Conservation (phyloP, 2,888 invertebrate species). For the Leucophenga maculata region DNA sequence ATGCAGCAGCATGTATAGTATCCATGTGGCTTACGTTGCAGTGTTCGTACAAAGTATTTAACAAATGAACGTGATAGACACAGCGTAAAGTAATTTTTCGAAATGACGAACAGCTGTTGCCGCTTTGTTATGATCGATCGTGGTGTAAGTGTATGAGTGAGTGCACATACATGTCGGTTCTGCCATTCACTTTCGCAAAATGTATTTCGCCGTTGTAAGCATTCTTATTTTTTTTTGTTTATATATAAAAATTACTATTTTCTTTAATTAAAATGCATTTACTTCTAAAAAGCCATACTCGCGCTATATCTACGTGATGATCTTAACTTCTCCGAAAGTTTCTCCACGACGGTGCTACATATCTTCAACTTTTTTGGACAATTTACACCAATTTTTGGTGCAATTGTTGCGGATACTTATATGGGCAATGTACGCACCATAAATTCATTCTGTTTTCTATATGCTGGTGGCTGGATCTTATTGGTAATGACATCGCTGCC, state of each 20-base stretch:
- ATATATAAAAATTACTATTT: not conserved
- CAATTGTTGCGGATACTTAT: slow-evolving; percentile 78
- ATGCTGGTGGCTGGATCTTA: slow-evolving; percentile 74
- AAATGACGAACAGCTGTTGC: too few relatives aligned
- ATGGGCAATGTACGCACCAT: slow-evolving; percentile 76
- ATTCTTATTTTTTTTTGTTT: too few relatives aligned
- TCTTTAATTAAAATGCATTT: not conserved
- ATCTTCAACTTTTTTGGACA: slow-evolving; percentile 78
- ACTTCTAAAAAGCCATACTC: slow-evolving; percentile 74
- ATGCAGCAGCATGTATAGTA: too few relatives aligned
- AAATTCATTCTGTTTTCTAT: slow-evolving; percentile 76
- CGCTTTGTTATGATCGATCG: too few relatives aligned
- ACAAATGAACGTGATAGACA: too few relatives aligned
- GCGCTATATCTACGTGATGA: slow-evolving; percentile 77
- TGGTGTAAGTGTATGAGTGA: too few relatives aligned
- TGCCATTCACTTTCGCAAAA: too few relatives aligned
- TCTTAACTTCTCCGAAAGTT: slow-evolving; percentile 73
- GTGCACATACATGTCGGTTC: too few relatives aligned
- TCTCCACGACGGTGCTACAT: slow-evolving; percentile 76
- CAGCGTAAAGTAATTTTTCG: too few relatives aligned
- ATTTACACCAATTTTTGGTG: slow-evolving; percentile 78
- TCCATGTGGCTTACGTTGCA: not conserved
- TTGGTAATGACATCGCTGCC: slow-evolving; percentile 74
- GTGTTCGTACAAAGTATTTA: slow-evolving; percentile 39
- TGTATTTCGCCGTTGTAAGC: too few relatives aligned